Conservation (phyloP, 2,888 invertebrate species). For the Pachliopta kotzebuea region DNA sequence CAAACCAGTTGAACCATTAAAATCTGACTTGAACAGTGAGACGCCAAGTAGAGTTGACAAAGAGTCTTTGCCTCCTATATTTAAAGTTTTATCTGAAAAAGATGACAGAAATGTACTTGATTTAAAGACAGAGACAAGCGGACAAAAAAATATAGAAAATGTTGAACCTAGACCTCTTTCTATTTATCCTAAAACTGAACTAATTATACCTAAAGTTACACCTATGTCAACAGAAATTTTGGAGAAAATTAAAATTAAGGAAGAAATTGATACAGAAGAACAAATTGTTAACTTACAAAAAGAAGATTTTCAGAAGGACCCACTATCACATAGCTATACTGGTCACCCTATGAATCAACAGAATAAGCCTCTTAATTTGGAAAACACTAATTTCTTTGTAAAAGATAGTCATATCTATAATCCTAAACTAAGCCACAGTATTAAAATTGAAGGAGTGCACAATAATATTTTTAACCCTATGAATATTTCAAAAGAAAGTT, state of each 20-base stretch:
- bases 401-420: conserved; percentile 73
- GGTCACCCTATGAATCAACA: conserved; percentile 60
- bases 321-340: conserved; percentile 67
- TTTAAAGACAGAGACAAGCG: conserved; percentile 62
- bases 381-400: conserved; percentile 72
- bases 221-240: conserved; percentile 75
- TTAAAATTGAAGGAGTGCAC: conserved; percentile 70
- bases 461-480: conserved; percentile 69
- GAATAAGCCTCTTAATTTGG: conserved; percentile 69
- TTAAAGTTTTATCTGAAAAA: conserved; percentile 58
- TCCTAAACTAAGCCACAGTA: conserved; percentile 64
- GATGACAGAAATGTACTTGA: conserved; percentile 65
- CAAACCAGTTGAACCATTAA: conserved; percentile 62
- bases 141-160: conserved; percentile 53
- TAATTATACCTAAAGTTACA: conserved; percentile 82
- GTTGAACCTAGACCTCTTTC: conserved; percentile 54
- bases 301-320: conserved; percentile 72
- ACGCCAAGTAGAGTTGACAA: conserved; percentile 63
- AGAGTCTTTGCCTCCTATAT: conserved; percentile 56
- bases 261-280: conserved; percentile 74
- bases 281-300: conserved; percentile 65
- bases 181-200: conserved; percentile 80
- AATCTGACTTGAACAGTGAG: conserved; percentile 57
- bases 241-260: conserved; percentile 76
- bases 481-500: conserved; percentile 67